These are phyloP conservation scores for Drosophila leonis DNA, from an alignment of 2,888 invertebrate genomes.

Conservation along the genomic window DNA sequence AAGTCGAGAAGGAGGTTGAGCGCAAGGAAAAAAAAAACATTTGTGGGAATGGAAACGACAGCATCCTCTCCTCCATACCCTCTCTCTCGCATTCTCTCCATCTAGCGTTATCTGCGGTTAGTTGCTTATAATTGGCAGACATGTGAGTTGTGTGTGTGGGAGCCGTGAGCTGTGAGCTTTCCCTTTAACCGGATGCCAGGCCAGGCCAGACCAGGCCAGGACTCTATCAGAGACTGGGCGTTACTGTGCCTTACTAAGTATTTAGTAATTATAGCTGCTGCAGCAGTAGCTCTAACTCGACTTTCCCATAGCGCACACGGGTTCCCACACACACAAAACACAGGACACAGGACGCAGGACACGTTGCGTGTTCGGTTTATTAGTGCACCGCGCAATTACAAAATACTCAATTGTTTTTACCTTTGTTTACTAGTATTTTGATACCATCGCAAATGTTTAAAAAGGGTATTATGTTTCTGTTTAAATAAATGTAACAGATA, in stretches of 20 bases:
- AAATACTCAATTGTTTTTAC: conserved; percentile 52
- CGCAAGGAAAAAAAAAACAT: conserved; percentile 20
- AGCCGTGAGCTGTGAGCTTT: conserved; percentile 61
- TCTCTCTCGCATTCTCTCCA: background rate
- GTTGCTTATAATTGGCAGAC: conserved; percentile 79
- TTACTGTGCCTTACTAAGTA: conserved; percentile 46
- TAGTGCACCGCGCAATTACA: conserved; percentile 68
- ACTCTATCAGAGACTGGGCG: conserved; percentile 11
- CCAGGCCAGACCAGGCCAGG: conserved; percentile 16
- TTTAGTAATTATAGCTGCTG: conserved; percentile 56
- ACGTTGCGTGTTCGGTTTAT: conserved; percentile 68
- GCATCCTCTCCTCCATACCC: conserved; percentile 50
- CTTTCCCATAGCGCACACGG: conserved; percentile 62
- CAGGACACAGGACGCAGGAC: conserved; percentile 22
- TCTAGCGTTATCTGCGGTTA: conserved; percentile 73
- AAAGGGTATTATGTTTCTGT: conserved; percentile 7
- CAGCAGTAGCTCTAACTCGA: conserved; percentile 37
- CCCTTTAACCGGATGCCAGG: conserved; percentile 56
- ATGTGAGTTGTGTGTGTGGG: conserved; percentile 62
- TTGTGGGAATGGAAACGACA: conserved; percentile 51
- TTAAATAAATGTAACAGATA: background rate
- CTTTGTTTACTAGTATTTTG: conserved; percentile 14
- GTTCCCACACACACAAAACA: conserved; percentile 61
- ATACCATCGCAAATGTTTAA: conserved; percentile 2
- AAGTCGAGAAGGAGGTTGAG: conserved; percentile 28